A percentile compares a stretch with the other conserved stretches of the same genome.
Evolutionary conservation across 2,888 invertebrate genomes (phyloP).

Genomic region (Drosophila kuntzei): DNA sequence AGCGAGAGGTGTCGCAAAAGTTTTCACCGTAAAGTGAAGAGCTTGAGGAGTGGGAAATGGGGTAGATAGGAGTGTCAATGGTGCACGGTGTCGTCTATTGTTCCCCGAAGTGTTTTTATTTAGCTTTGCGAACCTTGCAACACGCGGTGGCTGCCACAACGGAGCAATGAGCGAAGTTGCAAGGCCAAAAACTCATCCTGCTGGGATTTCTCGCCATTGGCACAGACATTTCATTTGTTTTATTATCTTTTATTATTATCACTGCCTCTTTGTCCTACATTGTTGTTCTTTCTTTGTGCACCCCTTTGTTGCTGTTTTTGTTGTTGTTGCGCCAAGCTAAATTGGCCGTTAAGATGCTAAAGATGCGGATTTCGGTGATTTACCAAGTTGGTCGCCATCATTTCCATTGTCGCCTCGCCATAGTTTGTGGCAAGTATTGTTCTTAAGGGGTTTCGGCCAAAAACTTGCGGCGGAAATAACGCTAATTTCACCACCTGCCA

Average conservation of each 20-base stretch:
- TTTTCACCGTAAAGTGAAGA: conserved; percentile 40
- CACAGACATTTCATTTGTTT: conserved; percentile 74
- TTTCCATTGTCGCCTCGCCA: conserved; percentile 34
- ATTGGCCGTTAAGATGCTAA: conserved; percentile 82
- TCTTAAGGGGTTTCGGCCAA: conserved; percentile 9
- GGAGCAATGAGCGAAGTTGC: conserved; percentile 10
- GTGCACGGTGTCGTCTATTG: conserved; percentile 63
- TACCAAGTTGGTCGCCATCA: conserved; percentile 61
- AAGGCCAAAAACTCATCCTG: conserved; percentile 12
- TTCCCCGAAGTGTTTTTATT: conserved; percentile 81
- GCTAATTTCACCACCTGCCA: conserved; percentile 75
- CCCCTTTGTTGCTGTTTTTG: conserved; percentile 14
- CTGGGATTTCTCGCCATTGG: conserved; percentile 29
- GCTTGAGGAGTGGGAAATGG: neutral
- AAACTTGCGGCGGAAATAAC: conserved; percentile 69
- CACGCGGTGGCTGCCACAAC: conserved; percentile 12
- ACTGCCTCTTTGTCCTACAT: conserved; percentile 48
- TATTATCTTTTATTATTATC: conserved; percentile 77
- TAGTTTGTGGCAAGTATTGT: conserved; percentile 25
- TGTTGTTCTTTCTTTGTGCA: conserved; percentile 37
- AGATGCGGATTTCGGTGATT: conserved; percentile 75
- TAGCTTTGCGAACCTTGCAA: conserved; percentile 35
- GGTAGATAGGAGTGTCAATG: conserved; percentile 32
- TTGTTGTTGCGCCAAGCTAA: conserved; percentile 55
- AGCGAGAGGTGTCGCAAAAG: conserved; percentile 60